phyloP scores from a whole-genome alignment of 1,140 invertebrate species.

The Arion vulgaris region DNA sequence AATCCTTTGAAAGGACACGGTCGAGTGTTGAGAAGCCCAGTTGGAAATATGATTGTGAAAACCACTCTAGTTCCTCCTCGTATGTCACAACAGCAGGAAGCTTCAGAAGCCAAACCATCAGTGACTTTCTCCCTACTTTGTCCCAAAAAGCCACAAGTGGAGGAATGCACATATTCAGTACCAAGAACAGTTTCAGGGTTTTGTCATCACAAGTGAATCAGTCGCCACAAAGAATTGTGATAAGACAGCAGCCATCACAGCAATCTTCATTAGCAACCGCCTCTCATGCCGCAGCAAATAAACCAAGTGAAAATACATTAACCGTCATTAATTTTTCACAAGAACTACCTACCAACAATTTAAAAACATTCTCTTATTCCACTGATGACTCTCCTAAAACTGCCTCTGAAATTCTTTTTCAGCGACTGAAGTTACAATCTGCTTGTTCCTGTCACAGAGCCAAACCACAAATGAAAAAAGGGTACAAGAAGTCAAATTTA shows the following conservation, averaged over 20 bases:
- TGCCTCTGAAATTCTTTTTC: constrained; percentile 24
- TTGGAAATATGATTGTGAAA: constrained; percentile 11
- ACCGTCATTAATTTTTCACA: not conserved
- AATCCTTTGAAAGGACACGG: constrained; percentile 18
- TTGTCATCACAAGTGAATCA: not conserved
- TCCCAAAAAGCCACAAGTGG: not conserved
- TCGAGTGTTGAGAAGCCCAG: not conserved
- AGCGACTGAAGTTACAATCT: constrained; percentile 9
- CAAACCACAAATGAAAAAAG: too few species aligned
- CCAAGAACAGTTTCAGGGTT: not conserved
- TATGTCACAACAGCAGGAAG: not conserved
- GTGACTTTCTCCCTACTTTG: not conserved
- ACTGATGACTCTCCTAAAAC: constrained; percentile 4
- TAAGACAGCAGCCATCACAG: not conserved
- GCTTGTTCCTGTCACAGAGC: too few species aligned
- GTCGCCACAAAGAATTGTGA: not conserved
- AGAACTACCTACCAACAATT: not conserved
- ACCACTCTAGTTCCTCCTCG: not conserved
- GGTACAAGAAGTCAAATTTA: too few species aligned
- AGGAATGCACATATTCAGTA: not conserved
- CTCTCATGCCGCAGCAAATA: not conserved
- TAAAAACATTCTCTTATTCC: not conserved
- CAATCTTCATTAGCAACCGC: not conserved
- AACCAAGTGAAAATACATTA: not conserved
- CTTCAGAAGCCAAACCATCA: not conserved